A percentile compares a stretch with the other conserved stretches of the same genome.
phyloP scores from a whole-genome alignment of 2,797 vertebrate species.

The Ceryle rudis region DNA sequence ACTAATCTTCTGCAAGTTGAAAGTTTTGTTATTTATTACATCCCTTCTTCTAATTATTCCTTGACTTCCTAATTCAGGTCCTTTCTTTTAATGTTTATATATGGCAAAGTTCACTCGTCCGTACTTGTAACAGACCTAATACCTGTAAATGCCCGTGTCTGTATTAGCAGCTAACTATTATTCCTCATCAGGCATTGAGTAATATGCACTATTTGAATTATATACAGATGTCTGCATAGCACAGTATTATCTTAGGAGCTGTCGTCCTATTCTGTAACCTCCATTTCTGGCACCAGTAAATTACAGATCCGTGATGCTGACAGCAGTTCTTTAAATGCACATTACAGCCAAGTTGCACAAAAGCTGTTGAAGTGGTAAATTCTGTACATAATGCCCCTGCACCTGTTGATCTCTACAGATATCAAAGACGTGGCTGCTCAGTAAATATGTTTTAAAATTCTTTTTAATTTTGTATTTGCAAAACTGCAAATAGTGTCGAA shows the following conservation, averaged over 20 bases:
- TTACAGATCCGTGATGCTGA: background rate
- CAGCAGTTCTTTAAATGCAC: constrained; percentile 55
- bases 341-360: constrained; percentile 53
- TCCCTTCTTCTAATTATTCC: background rate
- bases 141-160: constrained; percentile 30
- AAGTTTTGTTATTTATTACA: background rate
- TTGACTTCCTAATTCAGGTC: background rate
- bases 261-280: constrained; percentile 34
- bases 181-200: constrained; percentile 66
- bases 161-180: constrained; percentile 60
- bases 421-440: constrained; percentile 45
- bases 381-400: constrained; percentile 55
- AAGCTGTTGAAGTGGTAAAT: constrained; percentile 16
- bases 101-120: constrained; percentile 36
- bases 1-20: background rate
- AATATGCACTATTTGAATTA: constrained; percentile 65
- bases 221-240: constrained; percentile 67
- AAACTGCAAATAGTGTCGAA: constrained; percentile 53
- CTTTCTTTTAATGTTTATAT: constrained; percentile 26
- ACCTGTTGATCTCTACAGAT: constrained; percentile 28
- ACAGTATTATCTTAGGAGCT: constrained; percentile 69
- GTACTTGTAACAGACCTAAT: constrained; percentile 24
- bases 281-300: constrained; percentile 37
- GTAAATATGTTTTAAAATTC: constrained; percentile 53
- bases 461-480: constrained; percentile 57